Evolutionary conservation across 2,888 invertebrate genomes (phyloP).

Genomic region (Eupeodes luniger): DNA sequence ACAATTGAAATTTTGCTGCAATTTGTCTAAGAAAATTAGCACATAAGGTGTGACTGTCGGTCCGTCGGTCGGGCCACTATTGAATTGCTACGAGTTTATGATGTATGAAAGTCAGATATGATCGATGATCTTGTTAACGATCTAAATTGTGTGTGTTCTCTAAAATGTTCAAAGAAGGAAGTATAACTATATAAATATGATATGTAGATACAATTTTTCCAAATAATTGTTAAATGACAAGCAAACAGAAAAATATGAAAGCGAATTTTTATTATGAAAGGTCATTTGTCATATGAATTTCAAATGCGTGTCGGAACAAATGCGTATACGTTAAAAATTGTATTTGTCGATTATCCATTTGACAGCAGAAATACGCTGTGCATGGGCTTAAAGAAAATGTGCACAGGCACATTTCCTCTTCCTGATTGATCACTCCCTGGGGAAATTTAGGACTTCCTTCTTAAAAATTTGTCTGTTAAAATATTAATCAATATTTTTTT

Average conservation of each 20-base stretch:
- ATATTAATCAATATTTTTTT: conserved; percentile 50
- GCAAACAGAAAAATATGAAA: conserved; percentile 44
- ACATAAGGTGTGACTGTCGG: conserved; percentile 40
- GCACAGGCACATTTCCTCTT: conserved; percentile 68
- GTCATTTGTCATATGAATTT: conserved; percentile 74
- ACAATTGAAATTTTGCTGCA: conserved; percentile 41
- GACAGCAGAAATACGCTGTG: conserved; percentile 31
- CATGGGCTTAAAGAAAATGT: conserved; percentile 43
- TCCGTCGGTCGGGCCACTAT: conserved; percentile 9
- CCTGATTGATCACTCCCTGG: conserved; percentile 74
- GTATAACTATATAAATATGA: background rate
- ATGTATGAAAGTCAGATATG: conserved; percentile 36
- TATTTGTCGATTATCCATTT: conserved; percentile 37
- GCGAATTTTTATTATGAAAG: conserved; percentile 63
- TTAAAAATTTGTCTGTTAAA: conserved; percentile 28
- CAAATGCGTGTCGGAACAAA: conserved; percentile 63
- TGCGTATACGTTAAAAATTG: background rate
- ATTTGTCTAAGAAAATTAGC: conserved; percentile 40
- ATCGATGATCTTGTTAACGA: conserved; percentile 71
- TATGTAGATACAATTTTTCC: conserved; percentile 7
- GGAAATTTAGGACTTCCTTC: conserved; percentile 58
- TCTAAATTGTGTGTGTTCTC: conserved; percentile 45
- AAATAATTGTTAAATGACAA: conserved; percentile 36
- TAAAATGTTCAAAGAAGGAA: conserved; percentile 14
- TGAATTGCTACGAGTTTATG: conserved; percentile 42